Conservation (phyloP, 2,888 invertebrate species). For the Synanthedon myopaeformis region DNA sequence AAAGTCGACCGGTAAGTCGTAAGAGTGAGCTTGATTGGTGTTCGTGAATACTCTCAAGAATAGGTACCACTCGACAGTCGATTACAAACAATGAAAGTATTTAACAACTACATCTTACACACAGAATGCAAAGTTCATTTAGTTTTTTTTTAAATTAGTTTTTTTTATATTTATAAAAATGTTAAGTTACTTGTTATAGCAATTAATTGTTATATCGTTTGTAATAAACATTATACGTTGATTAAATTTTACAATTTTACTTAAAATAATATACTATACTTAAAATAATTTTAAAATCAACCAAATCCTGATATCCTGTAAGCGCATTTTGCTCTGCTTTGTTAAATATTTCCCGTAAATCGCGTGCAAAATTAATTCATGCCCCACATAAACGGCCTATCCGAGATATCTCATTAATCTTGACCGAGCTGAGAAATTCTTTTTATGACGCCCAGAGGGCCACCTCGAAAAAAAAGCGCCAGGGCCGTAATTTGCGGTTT, state of each 20-base stretch:
- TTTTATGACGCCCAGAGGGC: conserved; percentile 26
- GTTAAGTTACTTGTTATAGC: too few species aligned
- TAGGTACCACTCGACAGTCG: not conserved
- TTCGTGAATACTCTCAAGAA: not conserved
- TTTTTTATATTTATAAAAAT: too few species aligned
- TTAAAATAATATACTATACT: too few species aligned
- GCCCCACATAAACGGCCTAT: conserved; percentile 22
- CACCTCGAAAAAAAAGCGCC: conserved; percentile 15
- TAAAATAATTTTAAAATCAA: too few species aligned
- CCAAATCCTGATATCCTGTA: too few species aligned
- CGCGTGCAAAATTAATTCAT: conserved; percentile 25
- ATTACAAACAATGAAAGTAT: not conserved
- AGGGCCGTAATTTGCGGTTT: conserved; percentile 17
- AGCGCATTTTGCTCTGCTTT: too few species aligned
- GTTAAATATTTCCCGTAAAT: not conserved
- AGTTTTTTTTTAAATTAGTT: too few species aligned
- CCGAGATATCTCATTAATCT: conserved; percentile 30
- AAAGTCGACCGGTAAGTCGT: not conserved
- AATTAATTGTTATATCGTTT: too few species aligned
- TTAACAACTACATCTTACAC: too few species aligned
- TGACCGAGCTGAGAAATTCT: conserved; percentile 21
- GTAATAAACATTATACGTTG: too few species aligned
- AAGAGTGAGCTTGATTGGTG: not conserved
- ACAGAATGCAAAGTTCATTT: too few species aligned
- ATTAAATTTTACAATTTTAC: too few species aligned